Percentiles rank a stretch among this genome's conserved stretches.
Conservation (phyloP, 2,797 vertebrate species). For the Oreochromis mossambicus region DNA sequence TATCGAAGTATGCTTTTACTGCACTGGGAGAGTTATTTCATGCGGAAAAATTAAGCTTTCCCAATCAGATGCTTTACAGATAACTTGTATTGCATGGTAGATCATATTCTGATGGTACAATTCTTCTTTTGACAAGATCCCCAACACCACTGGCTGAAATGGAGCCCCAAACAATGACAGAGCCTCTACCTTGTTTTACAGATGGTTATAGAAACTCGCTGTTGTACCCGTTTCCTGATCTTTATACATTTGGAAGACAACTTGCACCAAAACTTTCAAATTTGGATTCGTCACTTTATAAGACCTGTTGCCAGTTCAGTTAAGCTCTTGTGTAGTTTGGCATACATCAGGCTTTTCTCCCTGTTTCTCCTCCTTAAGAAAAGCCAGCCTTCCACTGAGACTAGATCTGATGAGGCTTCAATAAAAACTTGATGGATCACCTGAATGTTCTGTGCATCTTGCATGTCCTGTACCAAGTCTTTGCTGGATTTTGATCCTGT, state of each 20-base stretch:
- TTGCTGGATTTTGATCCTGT: not conserved
- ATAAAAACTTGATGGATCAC: not conserved
- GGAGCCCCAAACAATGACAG: not conserved
- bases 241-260: not conserved
- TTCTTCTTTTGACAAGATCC: not conserved
- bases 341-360: rapidly evolving
- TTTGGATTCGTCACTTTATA: not conserved
- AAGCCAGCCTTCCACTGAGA: not conserved
- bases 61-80: not conserved
- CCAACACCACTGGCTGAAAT: not conserved
- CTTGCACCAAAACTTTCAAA: not conserved
- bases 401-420: not conserved
- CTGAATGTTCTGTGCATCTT: not conserved
- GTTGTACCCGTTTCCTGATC: rapidly evolving
- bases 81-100: not conserved
- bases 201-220: not conserved
- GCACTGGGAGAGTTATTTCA: not conserved
- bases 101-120: not conserved
- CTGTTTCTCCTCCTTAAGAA: not conserved
- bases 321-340: not conserved
- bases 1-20: rapidly evolving
- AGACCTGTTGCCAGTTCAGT: not conserved
- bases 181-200: not conserved
- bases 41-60: not conserved
- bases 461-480: not conserved